Evolutionary conservation across 2,113 vertebrate genomes (phyloP).

Genomic region (Myotis yumanensis): DNA sequence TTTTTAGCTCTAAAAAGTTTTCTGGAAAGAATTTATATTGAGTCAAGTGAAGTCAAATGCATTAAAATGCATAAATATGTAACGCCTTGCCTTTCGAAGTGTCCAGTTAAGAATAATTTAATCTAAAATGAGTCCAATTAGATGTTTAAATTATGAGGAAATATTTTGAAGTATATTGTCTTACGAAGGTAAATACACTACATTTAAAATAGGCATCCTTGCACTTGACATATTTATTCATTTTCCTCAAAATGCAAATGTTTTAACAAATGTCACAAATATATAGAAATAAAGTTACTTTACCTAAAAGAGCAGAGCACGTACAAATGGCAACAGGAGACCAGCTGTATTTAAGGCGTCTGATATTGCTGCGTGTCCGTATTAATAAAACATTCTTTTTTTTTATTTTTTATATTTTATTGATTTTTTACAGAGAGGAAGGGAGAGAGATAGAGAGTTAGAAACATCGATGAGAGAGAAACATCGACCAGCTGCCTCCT

Average conservation of each 20-base stretch:
- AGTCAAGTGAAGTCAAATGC: slow-evolving; percentile 48
- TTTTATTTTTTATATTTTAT: too few relatives aligned
- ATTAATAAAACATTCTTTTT: slow-evolving; percentile 67
- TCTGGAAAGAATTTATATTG: slow-evolving; percentile 61
- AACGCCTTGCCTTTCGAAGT: slow-evolving; percentile 60
- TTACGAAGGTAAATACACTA: background rate
- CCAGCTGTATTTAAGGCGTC: slow-evolving; percentile 60
- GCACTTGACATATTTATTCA: slow-evolving; percentile 43
- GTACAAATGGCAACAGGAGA: slow-evolving; percentile 55
- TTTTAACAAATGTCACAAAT: slow-evolving; percentile 49
- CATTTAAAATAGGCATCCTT: slow-evolving; percentile 57
- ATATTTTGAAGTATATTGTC: slow-evolving; percentile 65
- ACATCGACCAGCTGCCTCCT: too few relatives aligned
- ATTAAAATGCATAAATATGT: slow-evolving; percentile 56
- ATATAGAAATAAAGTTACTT: slow-evolving; percentile 49
- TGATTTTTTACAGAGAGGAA: too few relatives aligned
- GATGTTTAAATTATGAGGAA: slow-evolving; percentile 57
- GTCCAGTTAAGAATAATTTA: slow-evolving; percentile 52
- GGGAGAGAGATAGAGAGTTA: too few relatives aligned
- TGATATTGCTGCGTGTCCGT: slow-evolving; percentile 60
- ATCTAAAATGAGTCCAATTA: slow-evolving; percentile 43
- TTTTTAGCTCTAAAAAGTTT: slow-evolving; percentile 25
- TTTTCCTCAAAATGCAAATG: slow-evolving; percentile 56
- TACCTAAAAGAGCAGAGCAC: slow-evolving; percentile 59
- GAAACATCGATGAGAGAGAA: too few relatives aligned